phyloP scores from a whole-genome alignment of 2,888 invertebrate genomes.

The Gerosis bhagava region DNA sequence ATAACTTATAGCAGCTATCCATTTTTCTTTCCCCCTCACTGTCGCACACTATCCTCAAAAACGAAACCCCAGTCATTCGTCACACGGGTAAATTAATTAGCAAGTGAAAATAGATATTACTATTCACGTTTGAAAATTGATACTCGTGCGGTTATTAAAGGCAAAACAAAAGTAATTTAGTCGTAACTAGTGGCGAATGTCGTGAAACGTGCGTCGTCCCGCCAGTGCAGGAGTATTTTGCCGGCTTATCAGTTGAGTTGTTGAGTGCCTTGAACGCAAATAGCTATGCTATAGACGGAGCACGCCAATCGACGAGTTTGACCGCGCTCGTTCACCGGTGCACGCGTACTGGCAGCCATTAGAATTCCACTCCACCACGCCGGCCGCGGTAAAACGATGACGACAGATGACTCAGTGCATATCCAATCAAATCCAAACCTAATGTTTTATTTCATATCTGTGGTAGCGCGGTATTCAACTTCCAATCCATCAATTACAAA shows the following conservation, averaged over 20 bases:
- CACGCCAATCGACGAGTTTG: slow-evolving; percentile 46
- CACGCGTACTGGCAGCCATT: slow-evolving; percentile 67
- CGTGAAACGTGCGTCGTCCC: slow-evolving; percentile 43
- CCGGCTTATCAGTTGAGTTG: slow-evolving; percentile 44
- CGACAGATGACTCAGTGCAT: slow-evolving; percentile 64
- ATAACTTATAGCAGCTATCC: slow-evolving; percentile 73
- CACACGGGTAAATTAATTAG: slow-evolving; percentile 54
- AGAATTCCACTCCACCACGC: slow-evolving; percentile 48
- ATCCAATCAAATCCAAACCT: too few relatives aligned
- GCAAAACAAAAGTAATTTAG: too few relatives aligned
- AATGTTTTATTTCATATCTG: slow-evolving; percentile 41
- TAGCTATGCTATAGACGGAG: slow-evolving; percentile 49
- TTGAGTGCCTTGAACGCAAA: slow-evolving; percentile 57
- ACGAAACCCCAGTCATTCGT: slow-evolving; percentile 73
- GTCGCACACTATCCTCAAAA: slow-evolving; percentile 65
- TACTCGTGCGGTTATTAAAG: too few relatives aligned
- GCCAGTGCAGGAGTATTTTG: slow-evolving; percentile 50
- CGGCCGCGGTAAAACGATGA: slow-evolving; percentile 37
- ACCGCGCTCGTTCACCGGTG: slow-evolving; percentile 62
- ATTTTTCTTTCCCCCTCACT: slow-evolving; percentile 58
- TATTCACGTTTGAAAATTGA: too few relatives aligned
- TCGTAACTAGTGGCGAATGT: too few relatives aligned
- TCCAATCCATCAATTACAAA: slow-evolving; percentile 20
- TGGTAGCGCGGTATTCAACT: slow-evolving; percentile 14
- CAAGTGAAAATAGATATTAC: slow-evolving; percentile 46